Percentiles rank a stretch among this genome's conserved stretches.
These are phyloP conservation scores for Toxotes chatareus DNA, from an alignment of 2,113 vertebrate species.

Conservation along the genomic window DNA sequence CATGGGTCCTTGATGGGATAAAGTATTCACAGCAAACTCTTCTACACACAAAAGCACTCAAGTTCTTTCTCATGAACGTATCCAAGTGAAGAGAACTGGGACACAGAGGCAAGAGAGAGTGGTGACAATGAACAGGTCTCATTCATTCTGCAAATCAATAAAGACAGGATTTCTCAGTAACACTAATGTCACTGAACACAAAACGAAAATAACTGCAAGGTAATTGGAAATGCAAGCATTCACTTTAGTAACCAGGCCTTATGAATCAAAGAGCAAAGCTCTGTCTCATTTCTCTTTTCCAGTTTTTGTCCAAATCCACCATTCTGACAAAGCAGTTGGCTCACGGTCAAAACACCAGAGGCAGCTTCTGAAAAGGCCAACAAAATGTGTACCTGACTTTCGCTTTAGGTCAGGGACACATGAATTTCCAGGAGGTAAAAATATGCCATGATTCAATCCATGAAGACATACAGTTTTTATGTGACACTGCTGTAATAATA, in stretches of 20 bases:
- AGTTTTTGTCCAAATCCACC: not conserved
- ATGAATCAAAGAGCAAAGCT: constrained; percentile 13
- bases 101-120: constrained; percentile 5
- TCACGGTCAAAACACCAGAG: constrained; percentile 7
- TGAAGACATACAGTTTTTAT: constrained; percentile 24
- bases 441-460: constrained; percentile 17
- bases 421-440: constrained; percentile 25
- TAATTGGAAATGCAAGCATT: constrained; percentile 22
- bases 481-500: constrained; percentile 9
- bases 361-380: not conserved
- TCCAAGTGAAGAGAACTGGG: constrained; percentile 42
- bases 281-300: not conserved
- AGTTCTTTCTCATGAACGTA: constrained; percentile 39
- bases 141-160: constrained; percentile 38
- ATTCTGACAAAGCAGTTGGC: constrained; percentile 12
- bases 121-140: constrained; percentile 22
- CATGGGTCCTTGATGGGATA: constrained; percentile 43
- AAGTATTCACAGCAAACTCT: constrained; percentile 62
- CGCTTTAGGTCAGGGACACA: not conserved
- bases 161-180: not conserved
- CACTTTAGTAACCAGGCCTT: not conserved
- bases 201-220: constrained; percentile 8
- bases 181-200: constrained; percentile 10
- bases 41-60: constrained; percentile 79
- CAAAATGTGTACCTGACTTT: constrained; percentile 11